A percentile compares a stretch with the other conserved stretches of the same genome.
These are phyloP conservation scores for Mechanitis messenoides DNA, from an alignment of 2,888 invertebrate species.

Conservation along the genomic window DNA sequence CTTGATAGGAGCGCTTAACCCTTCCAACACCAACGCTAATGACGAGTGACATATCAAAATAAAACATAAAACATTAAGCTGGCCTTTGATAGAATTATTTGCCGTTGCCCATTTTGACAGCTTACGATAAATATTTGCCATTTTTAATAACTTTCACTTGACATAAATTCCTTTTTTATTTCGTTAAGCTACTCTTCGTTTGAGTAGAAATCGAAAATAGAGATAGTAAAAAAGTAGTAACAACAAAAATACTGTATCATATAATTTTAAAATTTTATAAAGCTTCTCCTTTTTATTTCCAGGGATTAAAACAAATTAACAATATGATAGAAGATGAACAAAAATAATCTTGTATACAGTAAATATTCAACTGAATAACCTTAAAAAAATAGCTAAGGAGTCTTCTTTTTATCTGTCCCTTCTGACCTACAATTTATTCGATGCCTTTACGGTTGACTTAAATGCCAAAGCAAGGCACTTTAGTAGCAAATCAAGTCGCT, in stretches of 20 bases:
- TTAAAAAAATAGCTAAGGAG: conserved; percentile 57
- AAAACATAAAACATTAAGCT: conserved; percentile 24
- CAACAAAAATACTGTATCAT: no score
- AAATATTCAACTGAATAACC: conserved; percentile 62
- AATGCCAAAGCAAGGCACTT: conserved; percentile 70
- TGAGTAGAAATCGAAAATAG: no score
- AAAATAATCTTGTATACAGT: conserved; percentile 30
- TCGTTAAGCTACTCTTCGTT: background rate
- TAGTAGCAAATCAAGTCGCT: conserved; percentile 55
- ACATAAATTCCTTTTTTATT: background rate
- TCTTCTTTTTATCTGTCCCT: conserved; percentile 71
- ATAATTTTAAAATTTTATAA: no score
- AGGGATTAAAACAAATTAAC: background rate
- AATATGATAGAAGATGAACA: conserved; percentile 21
- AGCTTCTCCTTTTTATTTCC: no score
- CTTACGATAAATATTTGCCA: conserved; percentile 18
- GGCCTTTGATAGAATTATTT: conserved; percentile 22
- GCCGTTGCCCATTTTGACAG: conserved; percentile 22
- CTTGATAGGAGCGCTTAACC: conserved; percentile 6
- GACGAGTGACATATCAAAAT: conserved; percentile 26
- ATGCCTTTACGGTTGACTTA: conserved; percentile 73
- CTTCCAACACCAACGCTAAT: conserved; percentile 16
- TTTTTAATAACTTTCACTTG: conserved; percentile 14
- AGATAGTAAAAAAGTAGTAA: no score
- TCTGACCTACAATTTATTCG: conserved; percentile 75